Percentiles rank a stretch among this genome's conserved stretches.
phyloP scores from a whole-genome alignment of 2,888 invertebrate species.

The Agriopis leucophaearia region DNA sequence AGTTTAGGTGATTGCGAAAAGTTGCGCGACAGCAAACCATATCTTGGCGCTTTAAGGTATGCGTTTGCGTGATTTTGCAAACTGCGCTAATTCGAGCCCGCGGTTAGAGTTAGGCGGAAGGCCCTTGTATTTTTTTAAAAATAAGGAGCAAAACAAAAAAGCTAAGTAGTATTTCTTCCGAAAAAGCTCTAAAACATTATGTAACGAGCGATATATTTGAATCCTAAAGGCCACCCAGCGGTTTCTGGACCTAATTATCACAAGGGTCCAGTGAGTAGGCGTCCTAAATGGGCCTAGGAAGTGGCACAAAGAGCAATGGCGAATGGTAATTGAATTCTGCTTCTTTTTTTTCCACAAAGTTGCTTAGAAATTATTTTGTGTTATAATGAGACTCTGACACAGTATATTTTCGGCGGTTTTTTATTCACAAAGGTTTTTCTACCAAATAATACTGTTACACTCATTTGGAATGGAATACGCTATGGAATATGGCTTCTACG shows the following conservation, averaged over 20 bases:
- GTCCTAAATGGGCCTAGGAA: conserved; percentile 24
- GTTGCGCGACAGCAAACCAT: too few species aligned
- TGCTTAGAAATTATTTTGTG: neutral
- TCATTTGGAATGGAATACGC: neutral
- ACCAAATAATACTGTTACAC: neutral
- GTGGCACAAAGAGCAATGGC: conserved; percentile 18
- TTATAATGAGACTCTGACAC: neutral
- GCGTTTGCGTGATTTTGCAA: too few species aligned
- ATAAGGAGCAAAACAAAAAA: conserved; percentile 15
- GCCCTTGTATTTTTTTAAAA: too few species aligned
- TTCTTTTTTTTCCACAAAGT: conserved; percentile 18
- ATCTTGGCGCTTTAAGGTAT: too few species aligned
- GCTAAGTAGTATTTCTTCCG: conserved; percentile 1
- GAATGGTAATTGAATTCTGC: conserved; percentile 27
- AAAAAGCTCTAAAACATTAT: neutral
- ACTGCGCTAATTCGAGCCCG: too few species aligned
- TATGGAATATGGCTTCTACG: too few species aligned
- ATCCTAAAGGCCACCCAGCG: conserved; percentile 22
- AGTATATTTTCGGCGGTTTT: neutral
- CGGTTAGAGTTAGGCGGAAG: too few species aligned
- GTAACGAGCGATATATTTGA: conserved; percentile 23
- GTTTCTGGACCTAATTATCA: conserved; percentile 35
- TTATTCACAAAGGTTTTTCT: neutral
- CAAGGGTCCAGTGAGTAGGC: conserved; percentile 27
- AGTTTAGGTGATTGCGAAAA: too few species aligned